Evolutionary conservation across 2,113 vertebrate genomes (phyloP).

Genomic region (Caretta caretta): DNA sequence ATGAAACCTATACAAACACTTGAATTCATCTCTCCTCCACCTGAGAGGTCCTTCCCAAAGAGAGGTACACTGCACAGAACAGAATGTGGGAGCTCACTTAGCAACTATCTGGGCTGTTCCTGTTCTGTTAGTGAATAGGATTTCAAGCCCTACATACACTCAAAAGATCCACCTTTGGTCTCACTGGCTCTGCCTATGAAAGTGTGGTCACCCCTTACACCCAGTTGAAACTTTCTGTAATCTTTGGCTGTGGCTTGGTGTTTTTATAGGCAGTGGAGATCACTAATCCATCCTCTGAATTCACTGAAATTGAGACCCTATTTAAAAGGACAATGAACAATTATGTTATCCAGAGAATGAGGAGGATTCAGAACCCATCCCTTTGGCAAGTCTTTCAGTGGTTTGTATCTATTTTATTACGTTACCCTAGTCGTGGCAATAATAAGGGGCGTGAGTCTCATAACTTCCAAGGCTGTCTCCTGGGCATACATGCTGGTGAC

Average conservation of each 20-base stretch:
- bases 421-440: neutral
- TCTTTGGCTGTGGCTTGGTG: conserved; percentile 21
- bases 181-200: neutral
- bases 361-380: conserved; percentile 86
- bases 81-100: neutral
- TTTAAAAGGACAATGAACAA: conserved; percentile 84
- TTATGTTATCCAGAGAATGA: conserved; percentile 80
- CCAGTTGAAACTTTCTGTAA: neutral
- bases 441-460: neutral
- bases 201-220: fast-evolving
- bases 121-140: neutral
- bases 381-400: conserved; percentile 88
- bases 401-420: conserved; percentile 75
- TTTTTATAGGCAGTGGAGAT: conserved; percentile 79
- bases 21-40: neutral
- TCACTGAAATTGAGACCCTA: conserved; percentile 64
- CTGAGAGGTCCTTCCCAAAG: neutral
- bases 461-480: neutral
- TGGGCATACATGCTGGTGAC: neutral
- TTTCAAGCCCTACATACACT: neutral
- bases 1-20: neutral
- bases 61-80: neutral
- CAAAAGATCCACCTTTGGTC: neutral
- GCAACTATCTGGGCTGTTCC: neutral
- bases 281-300: conserved; percentile 60